phyloP scores from a whole-genome alignment of 2,797 vertebrate species.

The Sylvia borin region DNA sequence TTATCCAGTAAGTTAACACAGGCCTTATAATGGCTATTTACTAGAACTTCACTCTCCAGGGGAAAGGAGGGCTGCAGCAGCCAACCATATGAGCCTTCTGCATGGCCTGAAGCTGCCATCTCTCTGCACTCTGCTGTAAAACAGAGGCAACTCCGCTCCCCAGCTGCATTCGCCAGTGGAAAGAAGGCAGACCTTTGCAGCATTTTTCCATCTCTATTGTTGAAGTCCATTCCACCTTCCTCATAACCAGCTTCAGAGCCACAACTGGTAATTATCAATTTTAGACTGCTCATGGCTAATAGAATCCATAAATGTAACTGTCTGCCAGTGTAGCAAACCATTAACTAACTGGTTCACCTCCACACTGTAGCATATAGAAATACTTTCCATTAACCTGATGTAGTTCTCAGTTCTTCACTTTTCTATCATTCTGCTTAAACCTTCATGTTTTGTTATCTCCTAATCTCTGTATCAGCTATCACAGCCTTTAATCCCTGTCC shows the following conservation, averaged over 20 bases:
- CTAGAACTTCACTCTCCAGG: constrained; percentile 63
- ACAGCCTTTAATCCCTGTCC: not conserved
- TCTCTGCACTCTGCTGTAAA: constrained; percentile 59
- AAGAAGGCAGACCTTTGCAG: constrained; percentile 51
- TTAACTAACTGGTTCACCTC: not conserved
- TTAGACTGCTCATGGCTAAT: constrained; percentile 42
- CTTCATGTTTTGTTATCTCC: not conserved
- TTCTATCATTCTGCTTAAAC: not conserved
- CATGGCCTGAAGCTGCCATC: constrained; percentile 62
- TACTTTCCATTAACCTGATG: not conserved
- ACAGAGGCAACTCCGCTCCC: constrained; percentile 57
- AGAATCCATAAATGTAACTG: not conserved
- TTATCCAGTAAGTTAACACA: not conserved
- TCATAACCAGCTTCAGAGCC: constrained; percentile 66
- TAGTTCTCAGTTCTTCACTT: not conserved
- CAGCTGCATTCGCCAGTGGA: constrained; percentile 49
- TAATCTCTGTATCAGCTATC: not conserved
- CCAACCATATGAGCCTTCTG: constrained; percentile 33
- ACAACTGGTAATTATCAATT: constrained; percentile 60
- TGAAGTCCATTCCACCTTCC: constrained; percentile 55
- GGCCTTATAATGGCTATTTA: constrained; percentile 47
- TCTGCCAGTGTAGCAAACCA: not conserved
- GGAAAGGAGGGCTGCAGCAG: constrained; percentile 55
- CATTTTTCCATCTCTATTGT: constrained; percentile 64
- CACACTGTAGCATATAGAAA: not conserved